Conservation (phyloP, 2,113 vertebrate genomes). For the Lagopus leucura region DNA sequence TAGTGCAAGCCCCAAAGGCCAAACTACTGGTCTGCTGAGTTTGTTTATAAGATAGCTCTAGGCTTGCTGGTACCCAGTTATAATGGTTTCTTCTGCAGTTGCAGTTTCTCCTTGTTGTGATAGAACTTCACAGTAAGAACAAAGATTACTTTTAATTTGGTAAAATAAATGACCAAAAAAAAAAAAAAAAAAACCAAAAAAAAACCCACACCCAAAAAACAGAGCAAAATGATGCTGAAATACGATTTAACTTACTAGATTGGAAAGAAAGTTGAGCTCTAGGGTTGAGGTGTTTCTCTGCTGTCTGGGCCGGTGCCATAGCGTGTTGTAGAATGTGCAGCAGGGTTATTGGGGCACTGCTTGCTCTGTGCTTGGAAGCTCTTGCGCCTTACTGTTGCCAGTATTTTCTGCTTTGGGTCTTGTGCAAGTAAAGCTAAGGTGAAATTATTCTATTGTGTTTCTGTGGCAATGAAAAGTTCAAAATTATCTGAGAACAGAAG, state of each 20-base stretch:
- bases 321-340: background rate
- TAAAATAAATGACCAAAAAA: background rate
- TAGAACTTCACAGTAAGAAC: background rate
- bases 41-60: background rate
- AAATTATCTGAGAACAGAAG: background rate
- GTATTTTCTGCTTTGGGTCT: background rate
- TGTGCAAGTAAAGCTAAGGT: background rate
- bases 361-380: background rate
- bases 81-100: background rate
- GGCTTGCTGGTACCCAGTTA: background rate
- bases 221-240: background rate
- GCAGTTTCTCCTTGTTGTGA: background rate
- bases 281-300: background rate
- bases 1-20: rapidly evolving
- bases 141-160: background rate
- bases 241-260: background rate
- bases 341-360: background rate
- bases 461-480: background rate
- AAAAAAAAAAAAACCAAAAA: background rate
- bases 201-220: background rate
- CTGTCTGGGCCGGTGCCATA: background rate
- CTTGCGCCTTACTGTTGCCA: background rate
- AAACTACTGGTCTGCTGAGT: background rate
- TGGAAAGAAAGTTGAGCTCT: background rate
- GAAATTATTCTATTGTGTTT: background rate